Base-by-base conservation (phyloP, 2,888 invertebrate genomes). In the Idaea straminata region DNA sequence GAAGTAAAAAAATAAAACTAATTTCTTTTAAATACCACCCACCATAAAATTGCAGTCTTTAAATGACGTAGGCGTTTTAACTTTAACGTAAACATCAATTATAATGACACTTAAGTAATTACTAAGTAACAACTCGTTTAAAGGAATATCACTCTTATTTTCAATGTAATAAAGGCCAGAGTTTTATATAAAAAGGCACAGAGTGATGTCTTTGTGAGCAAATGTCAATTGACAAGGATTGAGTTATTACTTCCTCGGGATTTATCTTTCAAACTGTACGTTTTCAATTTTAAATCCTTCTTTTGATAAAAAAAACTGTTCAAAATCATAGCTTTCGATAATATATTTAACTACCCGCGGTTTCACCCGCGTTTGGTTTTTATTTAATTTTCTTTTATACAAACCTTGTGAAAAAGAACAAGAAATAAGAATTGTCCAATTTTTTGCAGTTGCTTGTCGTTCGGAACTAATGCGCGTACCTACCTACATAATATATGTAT, bases 171-270 rank as follows among this genome's bases (percentile, higher is more conserved):
- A 64, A 61, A 62, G 59, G n/a, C 4, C 15, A 60, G 57, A n/a
- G n/a, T 36, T 59, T 15, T 13, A 35, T 38, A n/a, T 61, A 61
- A 16, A 10, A 3, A 61, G 15, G 59, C 15, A 63, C 57, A 69
- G 65, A 68, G 69, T 68, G 63, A 71, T 65, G 69, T 69, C 69
- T 72, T 75, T 73, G 66, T 72, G 71, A 16, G 60, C 67, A 66
- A 61, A 62, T 69, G 75, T 74, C 73, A 70, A 70, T 75, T 71
- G 71, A 66, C 78, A 79, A 83, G 78, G 77, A 80, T 77, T 84
- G 81, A 84, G 73, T 78, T 82, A 82, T 79, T 72, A 74, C 77
- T 82, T 82, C 78, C 78, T 75, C 71, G 69, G 72, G 72, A 69
- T 68, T 66, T 66, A 61, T 57, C 62, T 47, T 47, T 47, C 47